phyloP scores from a whole-genome alignment of 2,888 invertebrate species.

The Drosophila cognata region DNA sequence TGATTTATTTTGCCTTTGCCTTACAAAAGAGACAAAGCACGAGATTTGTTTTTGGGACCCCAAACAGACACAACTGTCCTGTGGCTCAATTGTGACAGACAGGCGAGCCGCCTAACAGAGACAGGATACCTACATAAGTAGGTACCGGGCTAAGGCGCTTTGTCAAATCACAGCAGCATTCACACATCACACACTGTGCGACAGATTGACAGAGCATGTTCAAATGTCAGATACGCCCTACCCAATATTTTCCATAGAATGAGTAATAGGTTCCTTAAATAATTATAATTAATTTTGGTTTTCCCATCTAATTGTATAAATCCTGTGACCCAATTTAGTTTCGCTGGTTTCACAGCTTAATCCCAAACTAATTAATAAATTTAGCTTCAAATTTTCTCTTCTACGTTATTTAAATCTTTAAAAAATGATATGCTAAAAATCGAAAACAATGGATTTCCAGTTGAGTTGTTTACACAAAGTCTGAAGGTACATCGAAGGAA shows the following conservation, averaged over 20 bases:
- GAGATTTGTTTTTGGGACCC: slow-evolving; percentile 23
- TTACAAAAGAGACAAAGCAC: slow-evolving; percentile 49
- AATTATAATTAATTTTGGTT: neutral
- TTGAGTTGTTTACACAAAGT: neutral
- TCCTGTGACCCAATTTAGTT: neutral
- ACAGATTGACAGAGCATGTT: slow-evolving; percentile 1
- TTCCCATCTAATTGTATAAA: neutral
- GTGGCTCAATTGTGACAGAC: slow-evolving; percentile 62
- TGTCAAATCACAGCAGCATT: slow-evolving; percentile 53
- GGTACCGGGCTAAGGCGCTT: slow-evolving; percentile 43
- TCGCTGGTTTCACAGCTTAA: neutral
- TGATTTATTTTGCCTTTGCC: slow-evolving; percentile 77
- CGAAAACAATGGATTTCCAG: neutral
- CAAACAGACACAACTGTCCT: slow-evolving; percentile 41
- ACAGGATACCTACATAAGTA: slow-evolving; percentile 20
- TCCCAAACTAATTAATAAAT: neutral
- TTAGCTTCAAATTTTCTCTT: neutral
- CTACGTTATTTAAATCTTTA: neutral
- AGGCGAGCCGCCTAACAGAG: slow-evolving; percentile 18
- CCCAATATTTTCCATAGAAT: neutral
- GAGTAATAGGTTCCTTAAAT: neutral
- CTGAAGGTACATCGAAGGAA: neutral
- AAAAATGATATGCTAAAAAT: neutral
- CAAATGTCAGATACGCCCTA: slow-evolving; percentile 1
- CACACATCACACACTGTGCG: slow-evolving; percentile 22